Evolutionary conservation across 35 echinoderm and acorn worm genomes (phyloP).

Genomic region (Holothuria glaberrima): DNA sequence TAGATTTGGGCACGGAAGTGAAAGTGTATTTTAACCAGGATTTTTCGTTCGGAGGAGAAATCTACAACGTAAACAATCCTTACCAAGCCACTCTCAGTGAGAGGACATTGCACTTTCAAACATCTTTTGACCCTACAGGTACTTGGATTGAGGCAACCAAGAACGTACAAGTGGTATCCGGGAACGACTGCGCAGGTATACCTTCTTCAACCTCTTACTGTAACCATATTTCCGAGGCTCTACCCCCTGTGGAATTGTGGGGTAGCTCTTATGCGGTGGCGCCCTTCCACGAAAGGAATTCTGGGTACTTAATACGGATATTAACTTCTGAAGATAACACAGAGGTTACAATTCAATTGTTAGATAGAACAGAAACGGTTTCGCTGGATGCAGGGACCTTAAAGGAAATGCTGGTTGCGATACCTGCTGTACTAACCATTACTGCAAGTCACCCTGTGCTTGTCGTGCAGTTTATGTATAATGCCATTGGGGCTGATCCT

Average conservation of each 20-base stretch:
- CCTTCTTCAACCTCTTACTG: background rate
- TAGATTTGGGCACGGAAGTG: conserved; percentile 9
- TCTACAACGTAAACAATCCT: conserved; percentile 6
- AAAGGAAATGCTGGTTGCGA: background rate
- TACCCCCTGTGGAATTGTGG: background rate
- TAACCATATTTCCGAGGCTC: background rate
- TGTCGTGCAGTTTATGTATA: conserved; percentile 1
- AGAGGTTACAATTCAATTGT: background rate
- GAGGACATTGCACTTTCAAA: background rate
- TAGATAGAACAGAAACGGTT: background rate
- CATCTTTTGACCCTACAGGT: conserved; percentile 14
- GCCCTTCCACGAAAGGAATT: conserved; percentile 7
- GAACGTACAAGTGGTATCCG: background rate
- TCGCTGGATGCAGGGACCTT: background rate
- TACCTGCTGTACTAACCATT: background rate
- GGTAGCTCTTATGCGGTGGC: background rate
- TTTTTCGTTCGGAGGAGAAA: background rate
- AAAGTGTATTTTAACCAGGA: conserved; percentile 18
- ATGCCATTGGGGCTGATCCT: background rate
- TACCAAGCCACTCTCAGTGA: background rate
- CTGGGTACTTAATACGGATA: background rate
- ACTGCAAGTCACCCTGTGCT: conserved; percentile 7
- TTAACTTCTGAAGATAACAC: conserved; percentile 7
- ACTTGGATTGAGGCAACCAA: background rate
- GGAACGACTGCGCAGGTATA: conserved; percentile 14